Conservation (phyloP, 2,113 vertebrate species). For the Okapia johnstoni region DNA sequence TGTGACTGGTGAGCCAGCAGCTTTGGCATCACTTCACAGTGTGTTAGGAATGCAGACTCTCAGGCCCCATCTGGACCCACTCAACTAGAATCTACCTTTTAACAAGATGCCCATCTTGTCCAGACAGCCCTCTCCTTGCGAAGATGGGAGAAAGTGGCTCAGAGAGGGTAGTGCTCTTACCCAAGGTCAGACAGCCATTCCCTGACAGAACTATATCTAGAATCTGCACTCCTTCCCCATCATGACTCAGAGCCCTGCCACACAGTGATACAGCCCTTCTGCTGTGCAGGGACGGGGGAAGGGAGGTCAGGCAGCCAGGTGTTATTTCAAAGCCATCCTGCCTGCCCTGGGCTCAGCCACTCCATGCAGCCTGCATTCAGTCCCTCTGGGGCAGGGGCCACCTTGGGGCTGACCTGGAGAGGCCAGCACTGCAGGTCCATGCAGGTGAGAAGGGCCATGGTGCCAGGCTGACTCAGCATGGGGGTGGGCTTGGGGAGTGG, state of each 20-base stretch:
- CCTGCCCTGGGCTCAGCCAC: neutral
- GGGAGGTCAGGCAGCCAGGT: neutral
- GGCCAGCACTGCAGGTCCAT: neutral
- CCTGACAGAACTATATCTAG: neutral
- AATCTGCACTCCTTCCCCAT: neutral
- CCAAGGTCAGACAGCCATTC: conserved; percentile 37
- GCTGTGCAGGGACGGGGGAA: fast-evolving
- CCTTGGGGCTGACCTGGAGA: neutral
- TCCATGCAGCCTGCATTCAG: fast-evolving
- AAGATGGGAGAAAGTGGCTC: neutral
- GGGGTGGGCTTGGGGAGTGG: neutral
- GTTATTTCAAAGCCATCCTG: neutral
- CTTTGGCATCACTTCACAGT: neutral
- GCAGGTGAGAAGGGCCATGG: neutral
- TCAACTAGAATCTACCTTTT: neutral
- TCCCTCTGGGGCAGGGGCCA: neutral
- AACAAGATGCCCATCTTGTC: neutral
- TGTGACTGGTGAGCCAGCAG: neutral
- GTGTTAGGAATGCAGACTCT: neutral
- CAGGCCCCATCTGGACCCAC: neutral
- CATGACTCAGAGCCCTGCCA: neutral
- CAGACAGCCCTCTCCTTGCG: neutral
- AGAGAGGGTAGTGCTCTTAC: neutral
- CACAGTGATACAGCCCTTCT: neutral
- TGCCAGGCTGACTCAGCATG: neutral